Base-by-base conservation (phyloP, 2,113 vertebrate genomes). In the Acanthisitta chloris region DNA sequence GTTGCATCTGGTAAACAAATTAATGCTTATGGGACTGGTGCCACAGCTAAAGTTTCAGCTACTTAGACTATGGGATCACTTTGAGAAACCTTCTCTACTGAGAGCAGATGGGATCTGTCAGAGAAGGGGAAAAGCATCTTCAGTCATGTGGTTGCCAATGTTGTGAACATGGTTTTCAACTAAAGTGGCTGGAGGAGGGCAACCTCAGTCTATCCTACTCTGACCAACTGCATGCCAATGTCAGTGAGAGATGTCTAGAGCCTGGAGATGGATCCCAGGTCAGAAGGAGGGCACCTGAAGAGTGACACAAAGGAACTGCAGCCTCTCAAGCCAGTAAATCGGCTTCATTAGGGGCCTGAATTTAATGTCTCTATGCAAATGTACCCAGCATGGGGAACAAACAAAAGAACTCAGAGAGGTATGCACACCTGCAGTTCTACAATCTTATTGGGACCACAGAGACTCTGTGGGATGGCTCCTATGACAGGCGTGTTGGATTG, bases 101-200 rank as follows among this genome's bases (percentile, higher is more conserved):
- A n/a, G 3, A 10, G 10, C 15, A 45, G 6, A 38, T n/a, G 16
- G 23, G 3, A 6, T 74, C 16, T n/a, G 7, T 31, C 28, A 14
- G 14, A 51, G 23, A 74, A 31, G 5, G 1, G 42, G 28, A 40
- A 20, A 59, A 15, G 4, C 25, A 15, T 40, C 10, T 52, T 25
- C 36, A 67, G 29, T 46, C 16, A 40, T 59, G 38, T 28, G 38
- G 15, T 59, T 76, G 14, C 6, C 54, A 52, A 45, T 8, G 2
- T 46, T 29, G 14, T 67, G 17, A 46, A 52, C 19, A 67, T 3
- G 46, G 2, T 25, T 61, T 67, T 31, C 73, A 66, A 23, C 0
- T 1, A 31, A 65, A 72, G 25, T 14, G n/a, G 4, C 33, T 0
- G 0, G 5, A 7, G 7, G 3, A 66, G 16, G 23, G 4, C 18